phyloP scores from a whole-genome alignment of 2,113 vertebrate species.

The Azemiops feae region DNA sequence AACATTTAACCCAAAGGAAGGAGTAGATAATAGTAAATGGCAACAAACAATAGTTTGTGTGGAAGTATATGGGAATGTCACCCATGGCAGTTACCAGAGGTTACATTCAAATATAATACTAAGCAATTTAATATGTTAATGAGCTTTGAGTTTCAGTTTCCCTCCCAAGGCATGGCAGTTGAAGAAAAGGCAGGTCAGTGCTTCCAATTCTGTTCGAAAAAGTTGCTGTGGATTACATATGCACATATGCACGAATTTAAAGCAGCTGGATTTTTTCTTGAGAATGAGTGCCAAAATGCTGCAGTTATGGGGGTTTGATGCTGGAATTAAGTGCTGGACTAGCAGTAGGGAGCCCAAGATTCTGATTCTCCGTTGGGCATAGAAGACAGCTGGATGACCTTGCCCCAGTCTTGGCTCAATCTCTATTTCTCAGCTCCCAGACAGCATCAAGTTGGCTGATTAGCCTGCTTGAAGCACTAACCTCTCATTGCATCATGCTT shows the following conservation, averaged over 20 bases:
- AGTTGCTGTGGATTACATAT: not conserved
- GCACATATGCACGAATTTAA: not conserved
- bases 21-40: not conserved
- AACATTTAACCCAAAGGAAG: not conserved
- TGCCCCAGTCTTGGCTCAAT: not conserved
- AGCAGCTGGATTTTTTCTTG: not conserved
- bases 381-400: not conserved
- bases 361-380: not conserved
- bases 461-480: not conserved
- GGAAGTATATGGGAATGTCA: not conserved
- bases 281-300: not conserved
- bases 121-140: not conserved
- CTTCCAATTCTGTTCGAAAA: not conserved
- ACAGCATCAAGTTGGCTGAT: not conserved
- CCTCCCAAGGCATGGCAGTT: not conserved
- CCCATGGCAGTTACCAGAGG: not conserved
- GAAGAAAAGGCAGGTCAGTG: not conserved
- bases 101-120: not conserved
- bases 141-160: not conserved
- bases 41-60: not conserved
- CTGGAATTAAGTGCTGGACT: not conserved
- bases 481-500: not conserved
- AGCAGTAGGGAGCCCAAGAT: not conserved
- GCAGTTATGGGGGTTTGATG: not conserved
- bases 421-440: not conserved